These are phyloP conservation scores for Lutraria rhynchaena DNA, from an alignment of 1,140 invertebrate species.

Conservation along the genomic window DNA sequence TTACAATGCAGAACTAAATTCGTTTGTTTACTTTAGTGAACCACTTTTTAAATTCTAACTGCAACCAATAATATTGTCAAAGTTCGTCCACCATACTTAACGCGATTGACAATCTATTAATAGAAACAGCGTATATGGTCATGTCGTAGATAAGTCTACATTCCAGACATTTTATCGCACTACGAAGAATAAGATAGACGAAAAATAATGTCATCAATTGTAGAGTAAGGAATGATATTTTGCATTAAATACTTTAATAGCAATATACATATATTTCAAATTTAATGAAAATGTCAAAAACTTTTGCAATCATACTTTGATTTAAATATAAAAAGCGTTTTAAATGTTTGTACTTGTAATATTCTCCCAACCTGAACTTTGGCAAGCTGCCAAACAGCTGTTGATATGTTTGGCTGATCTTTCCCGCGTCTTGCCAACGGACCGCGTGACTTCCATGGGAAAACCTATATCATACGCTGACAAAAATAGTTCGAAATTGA, in stretches of 20 bases:
- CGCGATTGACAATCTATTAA: constrained; percentile 59
- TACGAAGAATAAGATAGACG: constrained; percentile 57
- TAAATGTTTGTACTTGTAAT: constrained; percentile 4
- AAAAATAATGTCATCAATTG: constrained; percentile 1
- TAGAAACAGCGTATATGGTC: constrained; percentile 59
- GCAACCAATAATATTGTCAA: neutral
- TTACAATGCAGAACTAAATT: too few species aligned
- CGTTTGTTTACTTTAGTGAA: too few species aligned
- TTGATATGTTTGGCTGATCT: constrained; percentile 61
- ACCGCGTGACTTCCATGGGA: constrained; percentile 39
- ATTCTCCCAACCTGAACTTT: constrained; percentile 58
- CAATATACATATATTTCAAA: too few species aligned
- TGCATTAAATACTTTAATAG: too few species aligned
- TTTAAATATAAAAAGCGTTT: too few species aligned
- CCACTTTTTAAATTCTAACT: too few species aligned
- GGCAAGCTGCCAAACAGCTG: constrained; percentile 61
- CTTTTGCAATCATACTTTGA: too few species aligned
- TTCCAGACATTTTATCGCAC: constrained; percentile 60
- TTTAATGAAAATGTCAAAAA: neutral
- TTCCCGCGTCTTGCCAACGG: constrained; percentile 63
- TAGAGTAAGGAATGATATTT: neutral
- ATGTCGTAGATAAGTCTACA: constrained; percentile 62
- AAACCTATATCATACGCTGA: constrained; percentile 31
- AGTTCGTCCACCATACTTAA: constrained; percentile 3
- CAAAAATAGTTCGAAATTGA: constrained; percentile 39